These are phyloP conservation scores for Pagetopsis macropterus DNA, from an alignment of 2,797 vertebrate genomes.

Conservation along the genomic window DNA sequence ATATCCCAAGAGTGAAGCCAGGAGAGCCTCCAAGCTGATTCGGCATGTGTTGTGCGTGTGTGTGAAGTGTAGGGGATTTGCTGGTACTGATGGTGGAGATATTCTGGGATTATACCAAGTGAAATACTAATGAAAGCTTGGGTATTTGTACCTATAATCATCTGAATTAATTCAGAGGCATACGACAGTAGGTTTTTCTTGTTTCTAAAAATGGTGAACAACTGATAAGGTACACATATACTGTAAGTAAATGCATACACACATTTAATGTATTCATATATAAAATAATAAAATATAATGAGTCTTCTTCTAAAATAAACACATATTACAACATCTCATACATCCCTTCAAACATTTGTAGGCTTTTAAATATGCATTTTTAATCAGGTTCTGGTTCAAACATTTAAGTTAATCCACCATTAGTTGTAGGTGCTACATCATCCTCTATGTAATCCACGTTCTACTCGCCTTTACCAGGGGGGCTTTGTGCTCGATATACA, in stretches of 20 bases:
- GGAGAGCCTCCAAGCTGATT: conserved; percentile 20
- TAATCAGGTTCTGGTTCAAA: background rate
- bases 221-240: too few species aligned
- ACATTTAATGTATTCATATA: background rate
- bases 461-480: conserved; percentile 52
- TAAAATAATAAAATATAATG: background rate
- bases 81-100: conserved; percentile 43
- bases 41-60: conserved; percentile 12
- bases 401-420: conserved; percentile 7
- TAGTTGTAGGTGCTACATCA: conserved; percentile 16
- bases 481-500: conserved; percentile 66
- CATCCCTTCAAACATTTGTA: background rate
- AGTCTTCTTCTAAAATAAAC: background rate
- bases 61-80: conserved; percentile 32
- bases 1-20: conserved; percentile 10
- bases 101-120: background rate
- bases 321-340: too few species aligned
- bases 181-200: background rate
- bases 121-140: conserved; percentile 19
- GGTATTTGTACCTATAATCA: background rate
- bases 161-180: background rate
- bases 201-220: too few species aligned
- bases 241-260: background rate
- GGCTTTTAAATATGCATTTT: background rate
- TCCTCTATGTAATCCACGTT: conserved; percentile 71